Conservation (phyloP, 2,888 invertebrate species). For the Orthosia incerta region DNA sequence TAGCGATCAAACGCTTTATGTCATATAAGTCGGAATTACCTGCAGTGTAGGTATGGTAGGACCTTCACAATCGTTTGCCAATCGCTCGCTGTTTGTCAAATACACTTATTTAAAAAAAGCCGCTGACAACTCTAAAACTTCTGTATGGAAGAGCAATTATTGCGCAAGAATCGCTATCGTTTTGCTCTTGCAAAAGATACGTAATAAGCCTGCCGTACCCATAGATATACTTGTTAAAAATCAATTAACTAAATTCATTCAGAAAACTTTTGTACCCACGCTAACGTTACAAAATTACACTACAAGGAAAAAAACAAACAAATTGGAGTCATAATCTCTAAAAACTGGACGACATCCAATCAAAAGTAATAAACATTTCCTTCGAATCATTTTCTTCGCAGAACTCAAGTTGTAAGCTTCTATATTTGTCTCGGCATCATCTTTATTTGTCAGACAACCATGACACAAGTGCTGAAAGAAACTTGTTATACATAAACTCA, state of each 20-base stretch:
- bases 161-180: too few species aligned
- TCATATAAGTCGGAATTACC: too few species aligned
- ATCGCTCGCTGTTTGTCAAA: too few species aligned
- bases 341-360: constrained; percentile 57
- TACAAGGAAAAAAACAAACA: constrained; percentile 27
- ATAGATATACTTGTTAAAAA: neutral
- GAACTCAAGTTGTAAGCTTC: constrained; percentile 49
- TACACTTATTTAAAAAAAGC: too few species aligned
- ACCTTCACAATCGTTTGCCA: too few species aligned
- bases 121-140: too few species aligned
- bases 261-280: neutral
- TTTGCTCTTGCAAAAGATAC: too few species aligned
- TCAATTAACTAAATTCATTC: neutral
- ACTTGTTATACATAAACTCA: neutral
- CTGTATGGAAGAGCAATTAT: too few species aligned
- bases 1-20: too few species aligned
- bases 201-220: too few species aligned
- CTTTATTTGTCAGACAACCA: constrained; percentile 24
- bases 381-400: constrained; percentile 28
- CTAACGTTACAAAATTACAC: neutral
- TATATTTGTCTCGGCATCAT: constrained; percentile 50
- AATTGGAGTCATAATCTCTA: constrained; percentile 28
- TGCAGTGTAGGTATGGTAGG: too few species aligned
- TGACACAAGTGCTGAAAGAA: constrained; percentile 6
- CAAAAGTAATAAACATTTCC: constrained; percentile 49